Evolutionary conservation across 2,113 vertebrate species (phyloP).

Genomic region (Anolis carolinensis): DNA sequence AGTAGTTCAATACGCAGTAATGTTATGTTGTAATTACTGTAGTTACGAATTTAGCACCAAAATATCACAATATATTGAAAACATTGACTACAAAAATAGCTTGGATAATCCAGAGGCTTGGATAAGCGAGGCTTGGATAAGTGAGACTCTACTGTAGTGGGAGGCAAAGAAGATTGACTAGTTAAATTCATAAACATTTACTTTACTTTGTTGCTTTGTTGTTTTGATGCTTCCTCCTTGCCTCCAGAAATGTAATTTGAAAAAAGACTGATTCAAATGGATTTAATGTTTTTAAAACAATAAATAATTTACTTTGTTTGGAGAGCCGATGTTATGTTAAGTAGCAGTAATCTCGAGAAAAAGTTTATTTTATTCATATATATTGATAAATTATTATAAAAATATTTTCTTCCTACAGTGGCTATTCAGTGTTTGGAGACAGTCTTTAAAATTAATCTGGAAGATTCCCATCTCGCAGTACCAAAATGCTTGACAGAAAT

Average conservation of each 20-base stretch:
- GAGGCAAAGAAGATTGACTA: neutral
- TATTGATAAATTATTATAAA: constrained; percentile 4
- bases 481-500: constrained; percentile 90
- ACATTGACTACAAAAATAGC: too few species aligned
- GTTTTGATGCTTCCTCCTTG: neutral
- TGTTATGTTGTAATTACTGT: too few species aligned
- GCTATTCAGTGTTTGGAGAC: constrained; percentile 98
- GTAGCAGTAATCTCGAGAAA: constrained; percentile 31
- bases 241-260: too few species aligned
- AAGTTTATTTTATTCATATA: neutral
- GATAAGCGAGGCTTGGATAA: too few species aligned
- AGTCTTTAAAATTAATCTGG: constrained; percentile 91
- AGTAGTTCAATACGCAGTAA: too few species aligned
- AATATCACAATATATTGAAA: too few species aligned
- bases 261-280: neutral
- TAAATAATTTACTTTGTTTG: too few species aligned
- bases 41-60: too few species aligned
- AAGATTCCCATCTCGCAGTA: constrained; percentile 89
- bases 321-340: neutral
- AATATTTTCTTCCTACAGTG: constrained; percentile 77
- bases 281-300: constrained; percentile 4
- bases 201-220: neutral
- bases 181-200: neutral
- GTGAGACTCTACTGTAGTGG: too few species aligned
- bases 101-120: too few species aligned